Evolutionary conservation across 2,113 vertebrate genomes (phyloP), one percentile per base, ranked within the genome.

Genomic region (Entelurus aequoreus): DNA sequence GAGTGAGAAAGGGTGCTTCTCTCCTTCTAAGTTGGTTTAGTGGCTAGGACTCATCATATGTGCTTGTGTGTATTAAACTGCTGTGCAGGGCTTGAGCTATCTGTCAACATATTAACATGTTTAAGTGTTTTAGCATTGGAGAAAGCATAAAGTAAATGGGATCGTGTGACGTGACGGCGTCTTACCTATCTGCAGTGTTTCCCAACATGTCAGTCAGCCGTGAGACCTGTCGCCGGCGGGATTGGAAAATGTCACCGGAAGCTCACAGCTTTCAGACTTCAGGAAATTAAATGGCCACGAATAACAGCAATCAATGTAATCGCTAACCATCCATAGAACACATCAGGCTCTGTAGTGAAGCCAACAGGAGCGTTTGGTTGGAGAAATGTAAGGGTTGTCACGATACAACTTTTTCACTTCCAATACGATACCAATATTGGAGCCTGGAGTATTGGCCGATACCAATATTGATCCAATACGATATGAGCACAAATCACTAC

Each of bases 211-310:
- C 71, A 66, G 74, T 76, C 77, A 65, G 69, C 72, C 19, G 42
- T 62, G 62, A 84, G 62, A 71, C 74, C 68, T 66, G 79, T 79
- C 76, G 60, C 74, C 74, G 82, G 60, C 47, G 19, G 74, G 70
- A 86, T 78, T 82, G 77, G 77, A 46, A 75, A 84, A 72, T 8
- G 78, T 86, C 80, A 75, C 80, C 72, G 69, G 74, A 83, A 83
- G 78, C 82, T 63, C 77, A 55, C 72, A 62, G 71, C 63, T 61
- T 78, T 65, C 50, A 58, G 51, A 68, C 75, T 71, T 67, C 75
- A 19, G 4, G 58, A 81, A 74, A 75, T 83, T 78, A 77, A 80
- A 86, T 82, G 74, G 82, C 73, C 64, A 6, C 37, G 62, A 6
- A 71, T 82, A 79, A 80, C 74, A 77, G 74, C 79, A 69, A 53